Percentiles rank a stretch among this genome's conserved stretches.
Conservation (phyloP, 2,113 vertebrate species). For the sheep (Ovis aries) region ARS-UI_Ramb_v3.0 NC_056077.1:35059001-35059500, state of each 20-base stretch:
- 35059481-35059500: neutral
- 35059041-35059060: neutral
- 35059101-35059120: neutral
- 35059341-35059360: neutral
- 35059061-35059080: neutral
- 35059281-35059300: neutral
- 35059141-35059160: neutral
- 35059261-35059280: neutral
- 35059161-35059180: neutral
- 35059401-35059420: neutral
- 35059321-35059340: neutral
- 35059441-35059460: neutral
- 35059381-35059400: neutral
- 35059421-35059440: neutral
- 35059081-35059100: neutral
- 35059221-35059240: neutral
- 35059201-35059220: neutral
- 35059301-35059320: too few relatives aligned
- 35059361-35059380: neutral
- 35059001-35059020: neutral
- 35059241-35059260: neutral
- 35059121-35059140: neutral
- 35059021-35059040: neutral
- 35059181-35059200: neutral
- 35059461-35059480: neutral